phyloP scores from a whole-genome alignment of 2,797 vertebrate genomes.

The Darevskia mixta region DNA sequence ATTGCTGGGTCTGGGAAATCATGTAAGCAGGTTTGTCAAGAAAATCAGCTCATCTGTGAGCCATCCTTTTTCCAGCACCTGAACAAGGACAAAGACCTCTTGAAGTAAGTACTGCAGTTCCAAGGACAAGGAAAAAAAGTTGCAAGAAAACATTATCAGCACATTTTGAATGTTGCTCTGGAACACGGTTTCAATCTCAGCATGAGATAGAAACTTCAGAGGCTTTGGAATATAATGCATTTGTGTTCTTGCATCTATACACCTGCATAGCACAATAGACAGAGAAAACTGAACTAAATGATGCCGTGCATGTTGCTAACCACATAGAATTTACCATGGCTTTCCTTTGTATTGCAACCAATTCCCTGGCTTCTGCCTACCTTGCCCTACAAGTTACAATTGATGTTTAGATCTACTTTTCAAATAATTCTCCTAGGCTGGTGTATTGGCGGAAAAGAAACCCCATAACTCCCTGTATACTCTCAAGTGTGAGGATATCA shows the following conservation, averaged over 20 bases:
- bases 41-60: slow-evolving; percentile 96
- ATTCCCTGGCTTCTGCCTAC: not conserved
- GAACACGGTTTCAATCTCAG: not conserved
- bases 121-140: not conserved
- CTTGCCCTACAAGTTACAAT: not conserved
- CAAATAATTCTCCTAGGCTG: not conserved
- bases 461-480: not conserved
- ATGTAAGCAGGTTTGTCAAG: slow-evolving; percentile 97
- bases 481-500: not conserved
- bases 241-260: not conserved
- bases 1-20: slow-evolving; percentile 89
- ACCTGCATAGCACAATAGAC: not conserved
- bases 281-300: not conserved
- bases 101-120: slow-evolving; percentile 81
- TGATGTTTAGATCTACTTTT: not conserved
- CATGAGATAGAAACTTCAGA: not conserved
- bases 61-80: slow-evolving; percentile 99
- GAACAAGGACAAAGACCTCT: slow-evolving; percentile 95
- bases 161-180: not conserved
- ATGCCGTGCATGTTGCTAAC: not conserved
- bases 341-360: not conserved
- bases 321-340: not conserved
- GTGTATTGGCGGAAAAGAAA: not conserved
- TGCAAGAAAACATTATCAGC: not conserved
- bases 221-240: not conserved